These are phyloP conservation scores for Hydra vulgaris DNA, from an alignment of 30 jellyfish, hydroid and myxozoan species.

Conservation along the genomic window DNA sequence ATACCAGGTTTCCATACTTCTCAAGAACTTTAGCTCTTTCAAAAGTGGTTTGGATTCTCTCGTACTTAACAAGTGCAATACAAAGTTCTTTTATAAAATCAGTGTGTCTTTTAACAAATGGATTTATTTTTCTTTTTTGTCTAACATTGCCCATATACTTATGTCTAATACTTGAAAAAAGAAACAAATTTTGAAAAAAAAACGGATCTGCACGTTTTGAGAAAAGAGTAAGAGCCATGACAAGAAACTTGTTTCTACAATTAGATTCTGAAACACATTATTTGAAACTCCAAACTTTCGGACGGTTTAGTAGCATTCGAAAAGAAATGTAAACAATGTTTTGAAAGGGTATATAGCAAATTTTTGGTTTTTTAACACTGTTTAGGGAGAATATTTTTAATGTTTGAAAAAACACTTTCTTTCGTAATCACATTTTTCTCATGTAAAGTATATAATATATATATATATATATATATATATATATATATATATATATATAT, in stretches of 20 bases:
- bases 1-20: constrained; percentile 78
- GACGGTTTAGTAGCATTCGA: no score
- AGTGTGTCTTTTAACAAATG: constrained; percentile 63
- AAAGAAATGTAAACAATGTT: no score
- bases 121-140: constrained; percentile 26
- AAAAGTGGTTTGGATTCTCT: constrained; percentile 56
- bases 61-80: constrained; percentile 77
- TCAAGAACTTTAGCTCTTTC: constrained; percentile 56
- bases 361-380: no score
- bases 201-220: not conserved
- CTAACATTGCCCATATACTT: constrained; percentile 11
- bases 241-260: not conserved
- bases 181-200: not conserved
- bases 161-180: not conserved
- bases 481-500: no score
- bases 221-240: not conserved
- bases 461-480: no score
- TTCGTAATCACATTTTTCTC: no score
- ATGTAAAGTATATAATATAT: no score
- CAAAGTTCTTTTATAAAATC: constrained; percentile 80
- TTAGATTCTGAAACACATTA: no score
- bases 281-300: no score
- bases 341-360: no score
- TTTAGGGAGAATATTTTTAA: no score
- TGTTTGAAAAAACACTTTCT: no score